Base-by-base conservation (phyloP, 2,888 invertebrate genomes). In the Ennomos quercinarius region DNA sequence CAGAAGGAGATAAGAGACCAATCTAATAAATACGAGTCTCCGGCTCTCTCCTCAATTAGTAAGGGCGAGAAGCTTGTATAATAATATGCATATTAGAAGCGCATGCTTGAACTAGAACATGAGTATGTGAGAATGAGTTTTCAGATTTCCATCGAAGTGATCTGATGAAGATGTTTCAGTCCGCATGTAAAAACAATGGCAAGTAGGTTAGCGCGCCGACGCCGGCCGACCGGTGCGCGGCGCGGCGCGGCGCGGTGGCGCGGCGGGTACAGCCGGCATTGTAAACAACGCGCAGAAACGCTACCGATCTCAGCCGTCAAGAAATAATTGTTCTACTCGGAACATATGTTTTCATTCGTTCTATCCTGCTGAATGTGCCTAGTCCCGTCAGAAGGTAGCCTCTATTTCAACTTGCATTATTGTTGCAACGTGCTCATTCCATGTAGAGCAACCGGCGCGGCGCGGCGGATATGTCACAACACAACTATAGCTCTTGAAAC, bases 231-330 rank as follows among this genome's bases (percentile, higher is more conserved):
- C n/a, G 17, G 39, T 10, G 17, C 8, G 12, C 27, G 38, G 39
- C 44, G n/a, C 10, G 27, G 43, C 27, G 43, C 43, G n/a, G 10
- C 43, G n/a, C 41, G 35, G 10, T 27, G 42, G 42, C 10, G 42
- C 8, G 13, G 17, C 12, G 13, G 13, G 9, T 42, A 42, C 11
- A 49, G 42, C 47, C 42, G 56, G 50, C 50, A 43, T 46, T 41
- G 63, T 63, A 60, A 60, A 57, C 60, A 57, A 42, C 45, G 36
- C 49, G 43, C 50, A 57, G 57, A 50, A 45, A 34, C 39, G 37
- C 17, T 35, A 45, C 60, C 57, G 63, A 61, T 52, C 51, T 42
- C 42, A 42, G 46, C 38, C 40, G 50, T 34, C 45, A 40, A 40
- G 38, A 38, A 13, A 40, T 44, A 39, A 35, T 34, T 12, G 50